These are phyloP conservation scores for Theristicus caerulescens DNA, from an alignment of 2,113 vertebrate genomes.

Conservation along the genomic window DNA sequence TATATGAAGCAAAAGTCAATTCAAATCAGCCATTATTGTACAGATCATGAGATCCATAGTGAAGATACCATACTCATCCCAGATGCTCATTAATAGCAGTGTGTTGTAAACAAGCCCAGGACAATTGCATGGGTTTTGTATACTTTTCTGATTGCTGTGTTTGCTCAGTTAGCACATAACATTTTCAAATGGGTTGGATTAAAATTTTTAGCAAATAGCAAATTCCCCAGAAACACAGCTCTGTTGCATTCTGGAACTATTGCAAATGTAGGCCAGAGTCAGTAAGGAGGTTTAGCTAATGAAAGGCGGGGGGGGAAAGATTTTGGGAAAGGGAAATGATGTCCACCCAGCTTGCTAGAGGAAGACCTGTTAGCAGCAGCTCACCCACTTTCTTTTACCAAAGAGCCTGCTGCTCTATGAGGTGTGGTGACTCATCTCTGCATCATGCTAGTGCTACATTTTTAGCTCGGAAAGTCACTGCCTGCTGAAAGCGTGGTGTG, in stretches of 20 bases:
- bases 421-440: conserved; percentile 13
- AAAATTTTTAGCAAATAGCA: conserved; percentile 6
- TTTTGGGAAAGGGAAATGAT: neutral
- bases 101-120: conserved; percentile 25
- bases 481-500: neutral
- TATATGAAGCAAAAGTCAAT: conserved; percentile 72
- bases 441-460: neutral
- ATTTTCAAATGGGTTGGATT: neutral
- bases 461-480: neutral
- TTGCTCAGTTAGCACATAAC: conserved; percentile 10
- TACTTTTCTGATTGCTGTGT: conserved; percentile 1
- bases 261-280: conserved; percentile 51
- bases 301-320: neutral
- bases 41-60: conserved; percentile 55
- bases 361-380: neutral
- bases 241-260: neutral
- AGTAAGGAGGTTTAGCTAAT: neutral
- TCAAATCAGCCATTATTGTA: conserved; percentile 69
- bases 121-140: conserved; percentile 29
- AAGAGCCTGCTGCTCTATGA: neutral
- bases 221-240: conserved; percentile 28
- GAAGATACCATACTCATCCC: conserved; percentile 24
- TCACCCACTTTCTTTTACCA: neutral
- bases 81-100: conserved; percentile 56
- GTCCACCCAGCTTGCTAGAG: neutral